phyloP scores from a whole-genome alignment of 2,113 vertebrate genomes.

The Astatotilapia flaviijosephi region DNA sequence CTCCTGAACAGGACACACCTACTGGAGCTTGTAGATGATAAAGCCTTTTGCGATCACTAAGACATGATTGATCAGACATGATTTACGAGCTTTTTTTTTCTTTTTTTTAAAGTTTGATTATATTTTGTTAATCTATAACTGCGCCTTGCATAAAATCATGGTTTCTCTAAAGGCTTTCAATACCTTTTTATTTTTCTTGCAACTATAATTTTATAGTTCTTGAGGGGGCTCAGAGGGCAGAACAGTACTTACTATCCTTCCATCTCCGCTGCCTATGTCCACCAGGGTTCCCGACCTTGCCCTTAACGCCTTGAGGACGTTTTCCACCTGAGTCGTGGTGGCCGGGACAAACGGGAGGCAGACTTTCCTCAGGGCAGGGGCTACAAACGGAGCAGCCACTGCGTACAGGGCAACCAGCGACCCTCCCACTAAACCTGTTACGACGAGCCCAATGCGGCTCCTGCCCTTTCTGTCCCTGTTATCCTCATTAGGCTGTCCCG shows the following conservation, averaged over 20 bases:
- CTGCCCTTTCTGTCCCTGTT: neutral
- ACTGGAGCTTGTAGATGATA: neutral
- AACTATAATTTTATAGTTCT: neutral
- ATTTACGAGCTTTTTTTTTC: neutral
- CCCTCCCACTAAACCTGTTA: slow-evolving; percentile 73
- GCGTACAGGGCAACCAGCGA: slow-evolving; percentile 79
- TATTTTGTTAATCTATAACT: neutral
- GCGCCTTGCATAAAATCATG: neutral
- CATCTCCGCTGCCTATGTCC: slow-evolving; percentile 93
- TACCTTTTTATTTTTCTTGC: neutral
- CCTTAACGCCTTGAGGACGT: slow-evolving; percentile 77
- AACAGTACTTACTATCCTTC: slow-evolving; percentile 84
- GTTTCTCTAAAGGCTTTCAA: neutral
- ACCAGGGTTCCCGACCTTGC: slow-evolving; percentile 77
- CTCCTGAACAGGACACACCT: neutral
- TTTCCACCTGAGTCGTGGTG: slow-evolving; percentile 79
- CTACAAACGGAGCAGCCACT: slow-evolving; percentile 78
- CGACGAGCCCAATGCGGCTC: slow-evolving; percentile 69
- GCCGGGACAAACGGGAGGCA: slow-evolving; percentile 95
- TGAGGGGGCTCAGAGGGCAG: neutral
- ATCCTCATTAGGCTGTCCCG: neutral
- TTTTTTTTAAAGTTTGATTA: neutral
- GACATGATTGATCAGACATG: neutral
- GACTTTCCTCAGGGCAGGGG: slow-evolving; percentile 81
- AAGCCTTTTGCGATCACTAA: neutral